These are phyloP conservation scores for Microctonus brassicae DNA, from an alignment of 2,888 invertebrate genomes.

Conservation along the genomic window DNA sequence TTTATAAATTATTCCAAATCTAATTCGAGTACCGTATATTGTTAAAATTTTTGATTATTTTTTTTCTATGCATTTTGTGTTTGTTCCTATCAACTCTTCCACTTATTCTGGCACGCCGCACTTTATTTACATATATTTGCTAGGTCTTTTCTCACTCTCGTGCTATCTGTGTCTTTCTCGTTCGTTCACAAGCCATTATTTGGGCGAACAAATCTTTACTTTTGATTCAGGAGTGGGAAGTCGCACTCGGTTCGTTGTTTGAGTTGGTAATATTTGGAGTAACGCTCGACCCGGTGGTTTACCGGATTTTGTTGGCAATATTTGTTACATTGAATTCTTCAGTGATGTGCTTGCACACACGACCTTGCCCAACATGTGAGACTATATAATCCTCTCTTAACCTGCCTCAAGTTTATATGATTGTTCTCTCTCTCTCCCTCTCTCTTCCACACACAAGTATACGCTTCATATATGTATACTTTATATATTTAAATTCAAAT, in stretches of 20 bases:
- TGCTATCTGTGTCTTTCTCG: constrained; percentile 31
- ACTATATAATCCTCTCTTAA: constrained; percentile 16
- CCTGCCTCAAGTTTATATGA: constrained; percentile 27
- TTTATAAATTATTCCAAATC: not conserved
- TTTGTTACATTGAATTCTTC: constrained; percentile 56
- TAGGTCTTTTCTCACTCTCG: constrained; percentile 20
- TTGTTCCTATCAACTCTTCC: no score
- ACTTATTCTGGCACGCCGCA: no score
- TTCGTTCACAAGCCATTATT: constrained; percentile 58
- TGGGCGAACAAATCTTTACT: constrained; percentile 64
- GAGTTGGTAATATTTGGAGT: constrained; percentile 64
- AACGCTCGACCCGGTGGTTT: constrained; percentile 61
- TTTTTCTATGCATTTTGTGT: no score
- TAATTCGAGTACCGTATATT: no score
- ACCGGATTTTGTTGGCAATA: constrained; percentile 62
- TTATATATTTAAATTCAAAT: no score
- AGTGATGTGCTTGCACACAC: constrained; percentile 31
- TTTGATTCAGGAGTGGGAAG: constrained; percentile 57
- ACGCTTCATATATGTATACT: not conserved
- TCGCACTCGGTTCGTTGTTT: constrained; percentile 55
- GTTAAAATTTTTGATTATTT: no score
- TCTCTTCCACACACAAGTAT: no score
- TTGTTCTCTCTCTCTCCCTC: no score
- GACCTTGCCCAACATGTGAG: constrained; percentile 43
- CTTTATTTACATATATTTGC: constrained; percentile 5